Evolutionary conservation across 2,888 invertebrate genomes (phyloP), one percentile per base, ranked within the genome.

Genomic region (Lasioglossum leucozonium): DNA sequence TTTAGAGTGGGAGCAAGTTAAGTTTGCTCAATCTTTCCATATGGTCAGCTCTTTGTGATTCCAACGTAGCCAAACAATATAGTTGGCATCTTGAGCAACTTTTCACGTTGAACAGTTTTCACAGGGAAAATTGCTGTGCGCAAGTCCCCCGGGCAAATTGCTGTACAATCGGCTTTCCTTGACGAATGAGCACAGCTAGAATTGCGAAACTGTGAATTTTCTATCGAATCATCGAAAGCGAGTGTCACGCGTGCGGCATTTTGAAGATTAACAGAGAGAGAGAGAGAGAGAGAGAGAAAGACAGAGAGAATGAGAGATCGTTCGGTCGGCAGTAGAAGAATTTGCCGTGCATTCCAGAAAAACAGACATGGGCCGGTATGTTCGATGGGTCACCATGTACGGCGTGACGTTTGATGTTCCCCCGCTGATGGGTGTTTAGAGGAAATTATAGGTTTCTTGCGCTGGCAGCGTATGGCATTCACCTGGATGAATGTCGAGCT

Each of bases 371-470:
- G 55, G 26, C 62, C 51, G 79, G n/a, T 65, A 72, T 71, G 78
- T 83, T 84, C 69, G 86, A 79, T 80, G 69, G 83, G 77, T 75
- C 81, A 26, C 87, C 91, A 82, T 87, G 85, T 89, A 90, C 18
- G 85, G 90, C 72, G 74, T 18, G 75, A 79, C 81, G 89, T 88
- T 91, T 88, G 88, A 90, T 90, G 88, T 89, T 79, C 89, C 77
- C 87, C 90, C 91, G 92, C 92, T 90, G 89, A 89, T 91, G 89
- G 87, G 91, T 90, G 91, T 93, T 93, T 92, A 91, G 91, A 91
- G 91, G 85, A 92, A 92, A 93, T 93, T 92, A 92, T 91, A 89
- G 91, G 87, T 87, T 91, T 93, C 91, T 92, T 91, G 85, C 85
- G 81, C 40, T 74, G 74, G 75, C 82, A 77, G 83, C 82, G 81